These are phyloP conservation scores for Anagyrus pseudococci DNA, from an alignment of 2,888 invertebrate genomes.

Conservation along the genomic window DNA sequence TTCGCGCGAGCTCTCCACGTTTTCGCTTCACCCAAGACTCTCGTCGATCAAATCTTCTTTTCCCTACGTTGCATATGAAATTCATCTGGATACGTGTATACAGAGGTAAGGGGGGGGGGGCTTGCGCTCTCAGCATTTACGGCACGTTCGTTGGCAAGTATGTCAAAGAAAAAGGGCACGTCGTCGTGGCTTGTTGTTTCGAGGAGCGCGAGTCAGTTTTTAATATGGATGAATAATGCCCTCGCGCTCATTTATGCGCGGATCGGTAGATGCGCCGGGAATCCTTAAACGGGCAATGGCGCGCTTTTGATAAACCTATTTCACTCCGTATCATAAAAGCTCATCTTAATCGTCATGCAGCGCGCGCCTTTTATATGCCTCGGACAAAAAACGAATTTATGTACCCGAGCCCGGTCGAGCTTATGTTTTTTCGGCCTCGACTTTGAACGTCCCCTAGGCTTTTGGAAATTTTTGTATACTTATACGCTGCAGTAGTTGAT, in stretches of 20 bases:
- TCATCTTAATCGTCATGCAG: constrained; percentile 31
- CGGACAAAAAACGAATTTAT: not conserved
- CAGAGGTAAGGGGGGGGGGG: too few species aligned
- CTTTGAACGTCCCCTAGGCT: too few species aligned
- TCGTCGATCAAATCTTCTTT: constrained; percentile 32
- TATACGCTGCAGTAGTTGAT: too few species aligned
- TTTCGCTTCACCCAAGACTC: constrained; percentile 21
- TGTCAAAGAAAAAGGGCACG: constrained; percentile 39
- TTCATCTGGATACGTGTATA: constrained; percentile 29
- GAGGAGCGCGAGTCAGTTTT: constrained; percentile 36
- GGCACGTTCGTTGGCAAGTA: constrained; percentile 33
- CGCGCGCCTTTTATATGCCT: not conserved
- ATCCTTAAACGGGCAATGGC: constrained; percentile 21
- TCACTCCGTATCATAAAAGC: constrained; percentile 32
- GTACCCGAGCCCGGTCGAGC: not conserved
- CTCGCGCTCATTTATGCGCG: constrained; percentile 31
- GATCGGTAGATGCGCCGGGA: constrained; percentile 37
- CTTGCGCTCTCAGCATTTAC: constrained; percentile 25
- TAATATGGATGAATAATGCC: constrained; percentile 39
- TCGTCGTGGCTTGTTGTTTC: constrained; percentile 26
- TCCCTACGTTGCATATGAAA: constrained; percentile 37
- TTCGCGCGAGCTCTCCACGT: not conserved
- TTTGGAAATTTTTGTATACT: too few species aligned
- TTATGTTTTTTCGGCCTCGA: too few species aligned
- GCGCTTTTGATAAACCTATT: constrained; percentile 32